Conservation (phyloP, 2,113 vertebrate genomes). For the Gallinago media region DNA sequence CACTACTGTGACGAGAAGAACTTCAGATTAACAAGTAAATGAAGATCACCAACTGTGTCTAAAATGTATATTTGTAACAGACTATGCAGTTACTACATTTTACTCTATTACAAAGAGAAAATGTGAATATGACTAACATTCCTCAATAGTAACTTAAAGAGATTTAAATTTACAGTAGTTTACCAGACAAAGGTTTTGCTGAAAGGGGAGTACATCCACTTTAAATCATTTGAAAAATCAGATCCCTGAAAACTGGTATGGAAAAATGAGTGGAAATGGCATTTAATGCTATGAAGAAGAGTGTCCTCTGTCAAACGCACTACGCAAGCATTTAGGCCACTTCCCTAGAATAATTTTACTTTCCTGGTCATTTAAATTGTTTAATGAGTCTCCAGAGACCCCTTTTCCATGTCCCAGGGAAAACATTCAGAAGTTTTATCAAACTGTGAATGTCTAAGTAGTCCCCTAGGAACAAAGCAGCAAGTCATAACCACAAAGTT, state of each 20-base stretch:
- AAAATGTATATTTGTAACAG: not conserved
- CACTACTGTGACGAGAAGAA: not conserved
- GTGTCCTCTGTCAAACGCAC: not conserved
- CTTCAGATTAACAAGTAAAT: not conserved
- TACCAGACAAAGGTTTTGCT: not conserved
- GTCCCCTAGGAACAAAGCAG: not conserved
- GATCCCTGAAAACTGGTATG: not conserved
- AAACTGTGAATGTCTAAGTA: not conserved
- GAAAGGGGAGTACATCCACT: not conserved
- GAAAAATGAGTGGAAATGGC: not conserved
- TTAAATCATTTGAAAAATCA: not conserved
- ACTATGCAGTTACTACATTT: not conserved
- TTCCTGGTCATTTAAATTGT: not conserved
- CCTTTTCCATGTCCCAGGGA: not conserved
- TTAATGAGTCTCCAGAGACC: not conserved
- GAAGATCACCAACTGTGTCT: not conserved
- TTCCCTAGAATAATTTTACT: not conserved
- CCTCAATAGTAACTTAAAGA: not conserved
- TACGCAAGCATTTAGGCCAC: not conserved
- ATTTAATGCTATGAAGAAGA: not conserved
- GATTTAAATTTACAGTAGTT: not conserved
- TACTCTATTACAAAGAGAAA: not conserved
- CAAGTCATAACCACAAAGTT: not conserved
- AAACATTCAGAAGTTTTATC: slow-evolving; percentile 6
- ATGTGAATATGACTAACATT: not conserved